Base-by-base conservation (phyloP, 35 echinoderm and acorn worm species). In the Heliocidaris tuberculata region DNA sequence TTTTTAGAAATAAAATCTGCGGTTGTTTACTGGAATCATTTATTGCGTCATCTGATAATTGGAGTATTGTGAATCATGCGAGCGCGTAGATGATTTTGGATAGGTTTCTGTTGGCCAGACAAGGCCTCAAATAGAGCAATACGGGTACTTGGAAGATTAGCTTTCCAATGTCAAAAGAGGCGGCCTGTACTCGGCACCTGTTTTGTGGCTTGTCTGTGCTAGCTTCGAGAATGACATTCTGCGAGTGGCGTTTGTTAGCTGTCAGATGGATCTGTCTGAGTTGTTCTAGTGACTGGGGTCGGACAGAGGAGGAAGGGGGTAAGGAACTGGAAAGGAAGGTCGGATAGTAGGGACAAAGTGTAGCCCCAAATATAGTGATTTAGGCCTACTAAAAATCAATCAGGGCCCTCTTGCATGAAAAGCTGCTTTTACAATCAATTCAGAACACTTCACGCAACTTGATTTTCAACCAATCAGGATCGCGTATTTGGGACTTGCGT, bases 11-110 rank as follows among this genome's bases (percentile, higher is more conserved):
- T 11, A 56, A 10, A 56, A n/a, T 24, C 65, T 24, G 65, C 21
- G 7, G 65, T 78, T 78, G 65, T 78, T 78, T 78, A 78, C 21
- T 78, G 65, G 19, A 78, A 78, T 78, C 21, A 78, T 78, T 2
- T 78, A 89, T 89, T 89, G 87, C 87, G 87, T 89, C 87, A 89
- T 32, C 29, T 47, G 35, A 17, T 89, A 89, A 89, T 89, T 89
- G 87, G 87, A 89, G 15, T 47, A 48, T 32, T 11, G 15, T 89
- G 87, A 89, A 35, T 32, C 87, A 89, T 42, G 65, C 19, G n/a
- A 19, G 65, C 19, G 2, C 0, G 27, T 78, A n/a, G 8, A 7
- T 19, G 7, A 19, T 42, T 42, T 42, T 78, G 21, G 65, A 78
- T 78, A 78, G 65, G 19, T 7, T 78, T n/a, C 27, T 78, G 6